Evolutionary conservation across 1,140 invertebrate species (phyloP).

Genomic region (Branchinecta lynchi): DNA sequence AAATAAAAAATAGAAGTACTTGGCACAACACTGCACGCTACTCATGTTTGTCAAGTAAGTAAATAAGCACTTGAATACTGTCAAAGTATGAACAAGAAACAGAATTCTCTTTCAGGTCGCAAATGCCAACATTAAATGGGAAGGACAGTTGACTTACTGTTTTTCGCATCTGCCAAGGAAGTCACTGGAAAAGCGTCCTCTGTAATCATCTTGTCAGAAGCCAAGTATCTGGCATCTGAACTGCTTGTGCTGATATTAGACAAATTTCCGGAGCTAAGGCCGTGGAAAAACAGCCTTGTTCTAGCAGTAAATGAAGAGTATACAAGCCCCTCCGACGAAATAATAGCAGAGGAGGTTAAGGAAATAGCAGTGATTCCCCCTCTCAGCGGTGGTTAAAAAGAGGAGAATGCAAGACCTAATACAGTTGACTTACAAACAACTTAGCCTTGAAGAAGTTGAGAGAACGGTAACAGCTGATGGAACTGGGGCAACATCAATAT

Average conservation of each 20-base stretch:
- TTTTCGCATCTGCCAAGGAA: constrained; percentile 3
- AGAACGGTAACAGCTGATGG: constrained; percentile 46
- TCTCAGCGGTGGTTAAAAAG: constrained; percentile 52
- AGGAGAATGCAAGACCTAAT: constrained; percentile 37
- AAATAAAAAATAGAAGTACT: too few relatives aligned
- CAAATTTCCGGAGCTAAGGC: constrained; percentile 42
- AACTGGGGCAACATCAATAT: constrained; percentile 74
- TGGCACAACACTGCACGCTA: too few relatives aligned
- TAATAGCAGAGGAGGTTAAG: constrained; percentile 46
- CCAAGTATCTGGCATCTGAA: constrained; percentile 25
- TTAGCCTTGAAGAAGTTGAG: constrained; percentile 51
- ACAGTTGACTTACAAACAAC: constrained; percentile 46
- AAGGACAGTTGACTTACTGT: neutral
- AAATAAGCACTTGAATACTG: too few relatives aligned
- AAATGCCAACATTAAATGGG: too few relatives aligned
- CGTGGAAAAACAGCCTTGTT: constrained; percentile 52
- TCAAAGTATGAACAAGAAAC: too few relatives aligned
- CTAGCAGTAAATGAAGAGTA: constrained; percentile 68
- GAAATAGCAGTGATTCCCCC: constrained; percentile 72
- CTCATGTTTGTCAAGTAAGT: too few relatives aligned
- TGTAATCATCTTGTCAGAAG: neutral
- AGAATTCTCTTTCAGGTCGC: too few relatives aligned
- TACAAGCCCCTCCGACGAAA: constrained; percentile 35
- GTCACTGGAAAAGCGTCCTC: neutral
- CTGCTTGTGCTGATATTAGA: constrained; percentile 42